Evolutionary conservation across 2,113 vertebrate genomes (phyloP).

Genomic region (Salminus brasiliensis): DNA sequence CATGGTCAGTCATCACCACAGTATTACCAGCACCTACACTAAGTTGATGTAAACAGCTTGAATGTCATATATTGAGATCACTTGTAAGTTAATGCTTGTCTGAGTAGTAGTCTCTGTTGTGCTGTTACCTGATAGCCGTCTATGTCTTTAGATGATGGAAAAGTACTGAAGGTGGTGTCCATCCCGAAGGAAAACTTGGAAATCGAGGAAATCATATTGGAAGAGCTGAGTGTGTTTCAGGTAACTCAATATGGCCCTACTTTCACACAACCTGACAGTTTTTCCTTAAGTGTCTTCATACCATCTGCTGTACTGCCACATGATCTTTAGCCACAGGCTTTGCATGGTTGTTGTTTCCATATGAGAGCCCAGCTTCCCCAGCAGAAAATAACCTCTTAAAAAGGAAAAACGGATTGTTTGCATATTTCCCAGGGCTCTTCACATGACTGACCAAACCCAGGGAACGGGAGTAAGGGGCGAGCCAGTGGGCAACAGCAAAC

Average conservation of each 20-base stretch:
- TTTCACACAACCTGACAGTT: background rate
- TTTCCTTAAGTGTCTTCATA: background rate
- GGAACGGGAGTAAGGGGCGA: background rate
- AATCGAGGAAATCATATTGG: slow-evolving; percentile 78
- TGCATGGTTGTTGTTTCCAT: slow-evolving; percentile 28
- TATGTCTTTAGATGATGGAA: slow-evolving; percentile 76
- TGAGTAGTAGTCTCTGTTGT: no score
- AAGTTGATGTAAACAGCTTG: no score
- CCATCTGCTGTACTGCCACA: slow-evolving; percentile 36
- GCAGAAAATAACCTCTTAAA: slow-evolving; percentile 47
- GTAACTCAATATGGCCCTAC: slow-evolving; percentile 60
- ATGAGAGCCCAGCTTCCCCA: slow-evolving; percentile 42
- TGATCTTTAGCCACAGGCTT: slow-evolving; percentile 25
- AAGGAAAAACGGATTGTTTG: slow-evolving; percentile 58
- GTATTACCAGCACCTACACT: no score
- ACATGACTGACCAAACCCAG: slow-evolving; percentile 33
- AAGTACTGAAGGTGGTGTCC: slow-evolving; percentile 81
- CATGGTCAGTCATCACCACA: no score
- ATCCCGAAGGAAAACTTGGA: slow-evolving; percentile 63
- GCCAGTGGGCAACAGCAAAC: background rate
- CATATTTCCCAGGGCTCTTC: slow-evolving; percentile 61
- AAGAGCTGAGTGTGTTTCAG: slow-evolving; percentile 81
- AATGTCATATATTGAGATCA: background rate
- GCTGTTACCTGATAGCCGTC: background rate
- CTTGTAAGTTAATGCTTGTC: background rate